phyloP scores from a whole-genome alignment of 2,888 invertebrate genomes.

The Gastracanthus pulcherrimus region DNA sequence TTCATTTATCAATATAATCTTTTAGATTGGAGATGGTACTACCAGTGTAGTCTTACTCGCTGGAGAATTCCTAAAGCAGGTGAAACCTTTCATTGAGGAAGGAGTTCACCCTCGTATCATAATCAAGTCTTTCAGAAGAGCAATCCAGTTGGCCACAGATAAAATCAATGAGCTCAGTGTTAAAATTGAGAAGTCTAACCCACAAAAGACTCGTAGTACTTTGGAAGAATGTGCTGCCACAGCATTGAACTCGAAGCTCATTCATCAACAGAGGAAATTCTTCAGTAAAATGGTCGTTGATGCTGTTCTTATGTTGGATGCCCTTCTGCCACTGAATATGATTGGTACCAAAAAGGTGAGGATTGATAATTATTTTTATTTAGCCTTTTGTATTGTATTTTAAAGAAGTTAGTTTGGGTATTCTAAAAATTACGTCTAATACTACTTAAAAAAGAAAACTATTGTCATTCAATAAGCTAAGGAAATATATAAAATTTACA shows the following conservation, averaged over 20 bases:
- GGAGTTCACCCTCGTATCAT: slow-evolving; percentile 97
- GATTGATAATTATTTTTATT: slow-evolving; percentile 62
- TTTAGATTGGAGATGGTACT: slow-evolving; percentile 97
- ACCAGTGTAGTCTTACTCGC: slow-evolving; percentile 98
- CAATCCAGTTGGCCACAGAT: slow-evolving; percentile 88
- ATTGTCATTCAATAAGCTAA: no score
- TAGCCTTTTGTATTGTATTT: neutral
- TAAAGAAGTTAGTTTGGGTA: no score
- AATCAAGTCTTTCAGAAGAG: slow-evolving; percentile 92
- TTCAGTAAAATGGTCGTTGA: slow-evolving; percentile 99
- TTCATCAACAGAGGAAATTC: slow-evolving; percentile 96
- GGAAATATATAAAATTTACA: no score
- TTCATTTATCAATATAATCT: slow-evolving; percentile 23
- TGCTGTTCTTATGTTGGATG: slow-evolving; percentile 94
- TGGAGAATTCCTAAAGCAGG: slow-evolving; percentile 95
- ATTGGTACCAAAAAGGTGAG: slow-evolving; percentile 98
- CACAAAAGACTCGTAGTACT: slow-evolving; percentile 82
- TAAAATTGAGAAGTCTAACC: slow-evolving; percentile 84
- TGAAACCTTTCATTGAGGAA: slow-evolving; percentile 97
- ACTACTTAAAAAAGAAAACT: no score
- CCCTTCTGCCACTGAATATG: slow-evolving; percentile 96
- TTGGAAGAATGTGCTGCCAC: slow-evolving; percentile 96
- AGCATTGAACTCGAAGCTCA: slow-evolving; percentile 97
- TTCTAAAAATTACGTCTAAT: no score
- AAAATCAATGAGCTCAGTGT: slow-evolving; percentile 91